Percentiles rank a stretch among this genome's conserved stretches.
Evolutionary conservation across 2,888 invertebrate species (phyloP).

Genomic region (Synanthedon andrenaeformis): DNA sequence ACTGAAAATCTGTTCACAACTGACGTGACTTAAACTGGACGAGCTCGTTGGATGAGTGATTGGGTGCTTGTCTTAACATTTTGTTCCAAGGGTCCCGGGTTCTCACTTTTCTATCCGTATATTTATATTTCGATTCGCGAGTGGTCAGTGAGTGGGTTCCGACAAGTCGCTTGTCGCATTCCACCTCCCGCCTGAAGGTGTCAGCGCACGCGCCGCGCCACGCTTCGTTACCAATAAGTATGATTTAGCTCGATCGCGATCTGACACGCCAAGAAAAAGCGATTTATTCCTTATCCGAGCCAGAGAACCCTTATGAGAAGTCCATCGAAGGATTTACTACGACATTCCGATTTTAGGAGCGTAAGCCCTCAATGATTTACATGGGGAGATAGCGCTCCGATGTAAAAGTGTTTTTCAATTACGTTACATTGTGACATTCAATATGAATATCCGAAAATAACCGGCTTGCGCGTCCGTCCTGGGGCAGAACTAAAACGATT

Average conservation of each 20-base stretch:
- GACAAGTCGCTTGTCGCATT: neutral
- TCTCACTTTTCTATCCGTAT: too few species aligned
- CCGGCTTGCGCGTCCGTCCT: conserved; percentile 9
- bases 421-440: conserved; percentile 32
- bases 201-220: conserved; percentile 32
- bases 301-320: conserved; percentile 1
- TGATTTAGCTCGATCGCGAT: conserved; percentile 47
- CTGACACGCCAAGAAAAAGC: conserved; percentile 21
- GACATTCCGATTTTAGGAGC: conserved; percentile 14
- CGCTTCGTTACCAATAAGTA: conserved; percentile 55
- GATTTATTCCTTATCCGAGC: conserved; percentile 15
- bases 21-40: too few species aligned
- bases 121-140: neutral
- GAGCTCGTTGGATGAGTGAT: too few species aligned
- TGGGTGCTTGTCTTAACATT: too few species aligned
- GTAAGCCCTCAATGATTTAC: conserved; percentile 8
- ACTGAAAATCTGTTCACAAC: too few species aligned
- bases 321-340: conserved; percentile 14
- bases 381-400: conserved; percentile 8
- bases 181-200: neutral
- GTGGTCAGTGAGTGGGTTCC: neutral
- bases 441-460: conserved; percentile 19
- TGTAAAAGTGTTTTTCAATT: conserved; percentile 16
- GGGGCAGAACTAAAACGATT: conserved; percentile 35
- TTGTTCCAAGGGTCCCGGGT: too few species aligned